A percentile compares a stretch with the other conserved stretches of the same genome.
phyloP scores from a whole-genome alignment of 2,888 invertebrate genomes.

The Ophion obscuratus region DNA sequence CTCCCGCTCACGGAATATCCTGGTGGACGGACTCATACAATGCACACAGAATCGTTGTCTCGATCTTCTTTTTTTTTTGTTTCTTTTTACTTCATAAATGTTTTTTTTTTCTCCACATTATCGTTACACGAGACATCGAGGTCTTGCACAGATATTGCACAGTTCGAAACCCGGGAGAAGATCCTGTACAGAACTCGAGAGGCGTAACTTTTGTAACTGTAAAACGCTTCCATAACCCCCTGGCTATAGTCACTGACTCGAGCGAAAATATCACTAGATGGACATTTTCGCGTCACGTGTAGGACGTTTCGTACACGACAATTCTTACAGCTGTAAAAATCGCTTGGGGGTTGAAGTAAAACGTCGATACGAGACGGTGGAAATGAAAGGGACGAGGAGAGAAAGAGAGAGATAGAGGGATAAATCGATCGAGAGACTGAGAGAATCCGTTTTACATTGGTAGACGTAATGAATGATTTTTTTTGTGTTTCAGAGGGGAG shows the following conservation, averaged over 20 bases:
- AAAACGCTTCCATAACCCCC: slow-evolving; percentile 69
- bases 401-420: not conserved
- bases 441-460: not conserved
- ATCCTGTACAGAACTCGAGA: slow-evolving; percentile 51
- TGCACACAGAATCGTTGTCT: slow-evolving; percentile 36
- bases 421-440: not conserved
- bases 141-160: slow-evolving; percentile 12
- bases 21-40: slow-evolving; percentile 63
- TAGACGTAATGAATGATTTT: not conserved
- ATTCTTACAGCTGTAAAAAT: slow-evolving; percentile 67
- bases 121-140: slow-evolving; percentile 3
- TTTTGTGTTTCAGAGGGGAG: slow-evolving; percentile 89
- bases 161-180: slow-evolving; percentile 36
- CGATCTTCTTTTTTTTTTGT: not conserved
- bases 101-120: slow-evolving; percentile 31
- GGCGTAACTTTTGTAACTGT: slow-evolving; percentile 64
- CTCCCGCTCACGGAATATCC: slow-evolving; percentile 60
- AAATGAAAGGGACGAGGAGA: too few species aligned
- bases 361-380: not conserved
- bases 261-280: slow-evolving; percentile 17
- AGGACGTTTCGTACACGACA: slow-evolving; percentile 37
- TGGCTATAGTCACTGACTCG: slow-evolving; percentile 53
- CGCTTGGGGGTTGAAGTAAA: slow-evolving; percentile 66
- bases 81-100: slow-evolving; percentile 20
- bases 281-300: slow-evolving; percentile 6